Evolutionary conservation across 2,113 vertebrate species (phyloP), one percentile per base, ranked within the genome.

Genomic region (Pseudorectes ferrugineus): DNA sequence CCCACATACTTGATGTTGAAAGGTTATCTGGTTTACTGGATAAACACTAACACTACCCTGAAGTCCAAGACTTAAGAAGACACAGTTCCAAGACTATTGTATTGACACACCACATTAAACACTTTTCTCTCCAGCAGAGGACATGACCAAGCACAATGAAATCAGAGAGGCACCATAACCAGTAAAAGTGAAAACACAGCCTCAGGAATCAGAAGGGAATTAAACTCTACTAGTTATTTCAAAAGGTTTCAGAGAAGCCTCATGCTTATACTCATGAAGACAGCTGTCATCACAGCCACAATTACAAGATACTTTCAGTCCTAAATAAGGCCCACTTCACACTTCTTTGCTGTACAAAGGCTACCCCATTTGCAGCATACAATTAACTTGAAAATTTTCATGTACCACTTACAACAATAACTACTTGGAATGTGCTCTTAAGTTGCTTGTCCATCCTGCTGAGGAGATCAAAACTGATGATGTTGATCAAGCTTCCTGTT

Each of bases 381-480:
- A 85, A 72, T 33, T 45, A 54, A 82, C 31, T n/a, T 43, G 17
- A 78, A 78, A 42, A 70, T 65, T 31, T 67, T 35, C n/a, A 51
- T 36, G 35, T 58, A 59, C 66, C 58, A 98, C 98, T 98, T 93
- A 99, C 99, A 97, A 99, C 98, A 95, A 99, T 99, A 93, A 99
- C 98, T 63, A 99, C 98, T 91, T 97, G 97, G 93, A 99, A 99
- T n/a, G 97, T 89, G n/a, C 88, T 97, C 87, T 97, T 97, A 58
- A 98, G 96, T 92, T 98, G 98, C 87, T 98, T 99, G 83, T 98
- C 98, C 97, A 99, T 98, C 97, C 98, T 98, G 97, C 98, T 98
- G 76, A 99, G 98, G 67, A 99, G 99, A 94, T 99, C 99, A 72
- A 99, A 99, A 97, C 99, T 99, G 98, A 99, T 83, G 29, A 99